These are phyloP conservation scores for Epinotia nisella DNA, from an alignment of 2,888 invertebrate genomes.

Conservation along the genomic window DNA sequence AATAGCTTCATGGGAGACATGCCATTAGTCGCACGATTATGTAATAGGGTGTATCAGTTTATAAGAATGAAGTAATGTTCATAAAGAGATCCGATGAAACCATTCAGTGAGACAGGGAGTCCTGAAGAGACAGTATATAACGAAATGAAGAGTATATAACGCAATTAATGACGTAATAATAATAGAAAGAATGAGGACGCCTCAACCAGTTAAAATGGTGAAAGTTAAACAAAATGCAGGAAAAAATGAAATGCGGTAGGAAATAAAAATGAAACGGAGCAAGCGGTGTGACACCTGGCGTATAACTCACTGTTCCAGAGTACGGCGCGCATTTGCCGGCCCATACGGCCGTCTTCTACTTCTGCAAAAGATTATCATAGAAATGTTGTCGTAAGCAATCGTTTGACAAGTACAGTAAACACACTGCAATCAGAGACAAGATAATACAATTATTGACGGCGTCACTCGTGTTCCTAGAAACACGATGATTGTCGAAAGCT, in stretches of 20 bases:
- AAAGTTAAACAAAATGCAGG: constrained; percentile 28
- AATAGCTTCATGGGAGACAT: constrained; percentile 5
- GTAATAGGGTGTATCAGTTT: background rate
- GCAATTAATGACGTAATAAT: background rate
- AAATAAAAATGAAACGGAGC: constrained; percentile 53
- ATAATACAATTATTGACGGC: background rate
- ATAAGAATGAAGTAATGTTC: background rate
- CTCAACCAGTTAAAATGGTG: constrained; percentile 32
- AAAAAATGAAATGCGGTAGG: constrained; percentile 42
- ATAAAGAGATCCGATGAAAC: background rate
- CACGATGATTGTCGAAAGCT: background rate
- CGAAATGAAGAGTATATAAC: background rate
- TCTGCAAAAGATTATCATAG: constrained; percentile 79
- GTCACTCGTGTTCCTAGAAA: background rate
- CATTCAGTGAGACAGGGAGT: background rate
- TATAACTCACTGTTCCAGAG: constrained; percentile 93
- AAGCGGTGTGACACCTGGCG: constrained; percentile 61
- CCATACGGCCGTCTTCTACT: constrained; percentile 91
- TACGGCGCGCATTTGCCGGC: constrained; percentile 92
- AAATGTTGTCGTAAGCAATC: constrained; percentile 35
- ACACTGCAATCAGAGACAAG: constrained; percentile 6
- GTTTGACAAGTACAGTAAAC: background rate
- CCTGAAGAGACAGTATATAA: background rate
- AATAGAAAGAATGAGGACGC: constrained; percentile 11
- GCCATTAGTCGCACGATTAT: constrained; percentile 19